Evolutionary conservation across 2,113 vertebrate genomes (phyloP).

Genomic region (Taurulus bubalis): DNA sequence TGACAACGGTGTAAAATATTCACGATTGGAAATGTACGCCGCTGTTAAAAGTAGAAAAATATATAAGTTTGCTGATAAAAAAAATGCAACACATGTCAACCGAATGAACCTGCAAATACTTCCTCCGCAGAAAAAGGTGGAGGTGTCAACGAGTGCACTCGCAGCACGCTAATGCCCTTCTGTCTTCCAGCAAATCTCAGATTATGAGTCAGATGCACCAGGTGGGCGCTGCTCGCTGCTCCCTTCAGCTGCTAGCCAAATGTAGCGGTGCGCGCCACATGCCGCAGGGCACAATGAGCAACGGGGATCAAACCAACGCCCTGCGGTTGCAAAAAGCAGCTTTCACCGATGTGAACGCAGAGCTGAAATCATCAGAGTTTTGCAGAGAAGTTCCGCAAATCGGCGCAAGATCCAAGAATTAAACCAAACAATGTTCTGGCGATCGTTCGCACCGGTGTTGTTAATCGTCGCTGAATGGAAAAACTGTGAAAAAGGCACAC

Average conservation of each 20-base stretch:
- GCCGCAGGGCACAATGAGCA: slow-evolving; percentile 20
- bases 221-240: slow-evolving; percentile 63
- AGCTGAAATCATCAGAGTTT: not conserved
- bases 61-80: not conserved
- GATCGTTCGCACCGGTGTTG: slow-evolving; percentile 3
- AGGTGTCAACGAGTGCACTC: slow-evolving; percentile 54
- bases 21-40: not conserved
- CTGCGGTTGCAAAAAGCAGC: slow-evolving; percentile 10
- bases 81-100: not conserved
- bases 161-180: slow-evolving; percentile 49
- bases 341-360: not conserved
- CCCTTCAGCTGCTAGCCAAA: slow-evolving; percentile 70
- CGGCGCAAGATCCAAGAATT: not conserved
- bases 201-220: slow-evolving; percentile 76
- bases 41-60: not conserved
- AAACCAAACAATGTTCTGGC: not conserved
- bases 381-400: slow-evolving; percentile 6
- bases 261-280: slow-evolving; percentile 29
- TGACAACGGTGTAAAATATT: not conserved
- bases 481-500: slow-evolving; percentile 59
- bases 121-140: slow-evolving; percentile 1
- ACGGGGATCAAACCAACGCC: slow-evolving; percentile 22
- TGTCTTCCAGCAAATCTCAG: slow-evolving; percentile 65
- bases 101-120: not conserved
- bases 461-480: slow-evolving; percentile 40